phyloP scores from a whole-genome alignment of 2,797 vertebrate species.

The Podargus strigoides region DNA sequence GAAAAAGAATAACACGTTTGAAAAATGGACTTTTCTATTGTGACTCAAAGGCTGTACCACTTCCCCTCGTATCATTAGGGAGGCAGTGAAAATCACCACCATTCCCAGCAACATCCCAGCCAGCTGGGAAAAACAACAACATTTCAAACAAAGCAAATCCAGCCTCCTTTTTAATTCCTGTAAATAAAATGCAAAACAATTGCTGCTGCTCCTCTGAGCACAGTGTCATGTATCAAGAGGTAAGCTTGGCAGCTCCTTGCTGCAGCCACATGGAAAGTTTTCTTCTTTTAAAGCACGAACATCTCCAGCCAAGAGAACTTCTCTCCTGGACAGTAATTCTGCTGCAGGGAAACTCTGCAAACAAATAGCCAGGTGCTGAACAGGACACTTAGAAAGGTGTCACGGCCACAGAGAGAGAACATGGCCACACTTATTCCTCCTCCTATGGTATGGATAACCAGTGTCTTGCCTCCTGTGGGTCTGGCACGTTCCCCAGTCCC shows the following conservation, averaged over 20 bases:
- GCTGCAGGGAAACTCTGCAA: not conserved
- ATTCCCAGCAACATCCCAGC: not conserved
- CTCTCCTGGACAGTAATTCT: not conserved
- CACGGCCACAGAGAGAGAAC: not conserved
- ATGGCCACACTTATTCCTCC: not conserved
- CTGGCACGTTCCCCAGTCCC: too few relatives aligned
- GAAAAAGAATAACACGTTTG: not conserved
- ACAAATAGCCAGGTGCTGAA: not conserved
- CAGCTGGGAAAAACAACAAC: not conserved
- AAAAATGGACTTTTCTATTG: not conserved
- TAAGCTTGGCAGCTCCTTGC: not conserved
- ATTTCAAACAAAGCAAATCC: not conserved
- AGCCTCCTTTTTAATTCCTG: not conserved
- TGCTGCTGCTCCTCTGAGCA: not conserved
- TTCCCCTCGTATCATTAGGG: not conserved
- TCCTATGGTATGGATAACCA: not conserved
- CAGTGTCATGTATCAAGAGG: too few relatives aligned
- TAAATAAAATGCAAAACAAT: not conserved
- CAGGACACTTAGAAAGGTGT: too few relatives aligned
- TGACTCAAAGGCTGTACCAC: not conserved
- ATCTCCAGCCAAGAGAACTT: not conserved
- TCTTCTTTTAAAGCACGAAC: not conserved
- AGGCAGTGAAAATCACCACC: not conserved
- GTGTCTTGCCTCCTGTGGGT: not conserved
- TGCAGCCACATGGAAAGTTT: not conserved